phyloP scores from a whole-genome alignment of 2,113 vertebrate genomes.

The Gasterosteus nipponicus region DNA sequence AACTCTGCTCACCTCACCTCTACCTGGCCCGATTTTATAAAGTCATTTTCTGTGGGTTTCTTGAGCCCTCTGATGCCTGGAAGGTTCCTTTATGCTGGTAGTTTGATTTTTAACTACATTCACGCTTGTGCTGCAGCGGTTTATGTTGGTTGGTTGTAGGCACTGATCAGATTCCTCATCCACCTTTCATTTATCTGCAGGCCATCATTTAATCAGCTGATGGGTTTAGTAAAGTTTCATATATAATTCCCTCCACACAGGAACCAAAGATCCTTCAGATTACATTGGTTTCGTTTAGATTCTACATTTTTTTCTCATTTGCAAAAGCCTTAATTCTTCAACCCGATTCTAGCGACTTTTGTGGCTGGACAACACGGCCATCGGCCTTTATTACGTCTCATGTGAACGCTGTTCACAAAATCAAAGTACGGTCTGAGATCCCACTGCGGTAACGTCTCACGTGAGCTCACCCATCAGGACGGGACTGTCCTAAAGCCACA shows the following conservation, averaged over 20 bases:
- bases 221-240: not conserved
- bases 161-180: slow-evolving; percentile 58
- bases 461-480: not conserved
- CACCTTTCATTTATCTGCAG: not conserved
- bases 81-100: slow-evolving; percentile 63
- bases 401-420: slow-evolving; percentile 11
- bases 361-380: not conserved
- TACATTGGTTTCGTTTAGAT: not conserved
- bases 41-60: slow-evolving; percentile 7
- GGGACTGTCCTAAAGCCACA: slow-evolving; percentile 15
- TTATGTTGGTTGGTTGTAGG: slow-evolving; percentile 62
- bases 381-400: not conserved
- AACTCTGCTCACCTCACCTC: slow-evolving; percentile 15
- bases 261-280: slow-evolving; percentile 5
- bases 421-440: slow-evolving; percentile 7
- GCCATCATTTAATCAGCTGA: slow-evolving; percentile 17
- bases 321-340: not conserved
- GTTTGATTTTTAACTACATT: slow-evolving; percentile 68
- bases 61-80: slow-evolving; percentile 45
- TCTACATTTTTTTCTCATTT: not conserved
- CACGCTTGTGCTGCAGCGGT: slow-evolving; percentile 69
- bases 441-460: slow-evolving; percentile 7
- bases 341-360: not conserved
- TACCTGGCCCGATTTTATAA: slow-evolving; percentile 27
- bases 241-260: slow-evolving; percentile 22